phyloP scores from a whole-genome alignment of 2,113 vertebrate species.

The Channa maculata region DNA sequence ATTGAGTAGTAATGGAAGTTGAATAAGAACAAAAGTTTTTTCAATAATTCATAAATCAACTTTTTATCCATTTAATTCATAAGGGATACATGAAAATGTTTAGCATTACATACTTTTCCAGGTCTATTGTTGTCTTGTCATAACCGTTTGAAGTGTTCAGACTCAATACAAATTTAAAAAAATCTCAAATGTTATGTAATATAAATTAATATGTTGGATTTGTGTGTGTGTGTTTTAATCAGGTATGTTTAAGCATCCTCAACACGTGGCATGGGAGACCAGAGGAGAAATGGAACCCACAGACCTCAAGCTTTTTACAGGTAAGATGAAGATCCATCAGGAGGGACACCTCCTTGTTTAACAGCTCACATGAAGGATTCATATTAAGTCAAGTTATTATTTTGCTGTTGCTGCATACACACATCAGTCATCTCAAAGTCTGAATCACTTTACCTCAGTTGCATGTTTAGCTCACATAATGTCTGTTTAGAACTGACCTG shows the following conservation, averaged over 20 bases:
- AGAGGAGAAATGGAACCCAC: slow-evolving; percentile 99
- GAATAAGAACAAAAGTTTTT: too few relatives aligned
- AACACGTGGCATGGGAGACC: slow-evolving; percentile 99
- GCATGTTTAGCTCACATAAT: neutral
- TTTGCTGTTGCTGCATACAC: slow-evolving; percentile 24
- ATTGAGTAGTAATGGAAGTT: too few relatives aligned
- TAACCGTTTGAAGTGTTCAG: too few relatives aligned
- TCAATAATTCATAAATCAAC: too few relatives aligned
- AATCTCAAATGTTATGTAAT: too few relatives aligned
- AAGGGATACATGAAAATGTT: too few relatives aligned
- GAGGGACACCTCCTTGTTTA: slow-evolving; percentile 16
- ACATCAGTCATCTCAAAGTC: slow-evolving; percentile 28
- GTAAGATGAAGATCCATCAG: slow-evolving; percentile 77
- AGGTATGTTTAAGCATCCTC: slow-evolving; percentile 99
- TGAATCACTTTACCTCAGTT: slow-evolving; percentile 5
- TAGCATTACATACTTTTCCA: too few relatives aligned
- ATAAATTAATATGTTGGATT: too few relatives aligned
- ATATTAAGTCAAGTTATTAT: slow-evolving; percentile 46
- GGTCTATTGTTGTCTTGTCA: too few relatives aligned
- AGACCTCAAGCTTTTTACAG: slow-evolving; percentile 99
- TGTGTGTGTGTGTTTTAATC: slow-evolving; percentile 3
- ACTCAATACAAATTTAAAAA: too few relatives aligned
- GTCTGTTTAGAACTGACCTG: too few relatives aligned
- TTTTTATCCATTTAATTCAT: too few relatives aligned
- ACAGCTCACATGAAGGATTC: slow-evolving; percentile 55